Conservation (phyloP, 1,140 invertebrate genomes). For the Bombyx mandarina region DNA sequence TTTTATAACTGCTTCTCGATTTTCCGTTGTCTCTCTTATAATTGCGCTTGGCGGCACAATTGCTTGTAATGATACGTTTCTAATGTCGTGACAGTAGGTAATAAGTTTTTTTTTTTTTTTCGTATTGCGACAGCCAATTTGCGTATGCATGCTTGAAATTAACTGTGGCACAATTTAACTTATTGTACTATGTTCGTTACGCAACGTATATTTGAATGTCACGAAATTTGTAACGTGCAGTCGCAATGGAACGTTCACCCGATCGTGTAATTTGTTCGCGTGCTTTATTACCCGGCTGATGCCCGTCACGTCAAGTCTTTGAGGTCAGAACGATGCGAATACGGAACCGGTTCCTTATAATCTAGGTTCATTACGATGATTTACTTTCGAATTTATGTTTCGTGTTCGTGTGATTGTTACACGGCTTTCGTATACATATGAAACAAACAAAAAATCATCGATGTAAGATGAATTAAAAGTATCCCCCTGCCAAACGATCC, state of each 20-base stretch:
- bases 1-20: no score
- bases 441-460: no score
- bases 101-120: slow-evolving; percentile 17
- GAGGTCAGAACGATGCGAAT: slow-evolving; percentile 31
- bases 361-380: slow-evolving; percentile 11
- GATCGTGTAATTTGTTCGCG: slow-evolving; percentile 34
- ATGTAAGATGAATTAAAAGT: no score
- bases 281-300: slow-evolving; percentile 22
- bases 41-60: no score
- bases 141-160: slow-evolving; percentile 20
- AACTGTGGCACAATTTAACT: slow-evolving; percentile 16
- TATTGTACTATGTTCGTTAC: slow-evolving; percentile 26
- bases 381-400: no score
- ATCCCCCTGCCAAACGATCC: no score
- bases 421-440: no score
- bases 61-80: slow-evolving; percentile 24
- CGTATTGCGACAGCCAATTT: slow-evolving; percentile 20
- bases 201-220: slow-evolving; percentile 25
- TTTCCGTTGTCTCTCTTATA: no score
- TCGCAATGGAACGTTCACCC: slow-evolving; percentile 33
- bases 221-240: slow-evolving; percentile 31
- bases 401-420: no score
- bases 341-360: slow-evolving; percentile 30
- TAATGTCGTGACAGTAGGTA: slow-evolving; percentile 31
- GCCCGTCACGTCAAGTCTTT: slow-evolving; percentile 37